Percentiles rank a stretch among this genome's conserved stretches.
Conservation (phyloP, 2,888 invertebrate genomes). For the Hypercompe scribonia region DNA sequence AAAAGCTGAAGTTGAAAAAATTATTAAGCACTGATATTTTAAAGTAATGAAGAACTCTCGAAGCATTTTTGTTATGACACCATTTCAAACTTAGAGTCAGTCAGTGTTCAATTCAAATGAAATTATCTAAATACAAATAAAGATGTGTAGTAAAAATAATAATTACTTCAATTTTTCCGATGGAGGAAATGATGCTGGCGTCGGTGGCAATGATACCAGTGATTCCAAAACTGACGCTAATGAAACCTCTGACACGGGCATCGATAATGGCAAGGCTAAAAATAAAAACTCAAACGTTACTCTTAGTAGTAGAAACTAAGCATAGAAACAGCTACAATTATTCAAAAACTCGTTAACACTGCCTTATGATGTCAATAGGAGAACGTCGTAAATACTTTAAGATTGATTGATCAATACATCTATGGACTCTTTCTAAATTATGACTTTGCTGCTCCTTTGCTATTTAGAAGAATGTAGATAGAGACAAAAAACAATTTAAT, state of each 20-base stretch:
- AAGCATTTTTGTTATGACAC: too few species aligned
- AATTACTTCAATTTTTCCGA: constrained; percentile 15
- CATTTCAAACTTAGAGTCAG: too few species aligned
- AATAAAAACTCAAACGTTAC: constrained; percentile 2
- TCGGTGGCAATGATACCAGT: not conserved
- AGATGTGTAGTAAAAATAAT: not conserved
- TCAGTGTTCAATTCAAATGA: too few species aligned
- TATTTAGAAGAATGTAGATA: too few species aligned
- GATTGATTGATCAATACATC: not conserved
- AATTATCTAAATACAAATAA: not conserved
- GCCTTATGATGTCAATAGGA: too few species aligned
- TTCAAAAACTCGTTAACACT: too few species aligned
- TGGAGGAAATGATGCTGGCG: not conserved
- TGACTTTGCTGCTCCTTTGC: not conserved
- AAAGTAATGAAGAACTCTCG: too few species aligned
- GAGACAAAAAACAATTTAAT: not conserved
- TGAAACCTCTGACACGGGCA: not conserved
- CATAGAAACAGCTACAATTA: not conserved
- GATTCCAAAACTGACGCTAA: not conserved
- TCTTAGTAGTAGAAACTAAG: too few species aligned
- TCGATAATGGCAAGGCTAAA: constrained; percentile 7
- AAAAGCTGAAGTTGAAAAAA: too few species aligned
- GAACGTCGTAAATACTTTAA: not conserved
- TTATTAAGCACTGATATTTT: too few species aligned
- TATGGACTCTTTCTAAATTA: constrained; percentile 5